These are phyloP conservation scores for Paradoxurus hermaphroditus DNA, from an alignment of 2,113 vertebrate species.

Conservation along the genomic window DNA sequence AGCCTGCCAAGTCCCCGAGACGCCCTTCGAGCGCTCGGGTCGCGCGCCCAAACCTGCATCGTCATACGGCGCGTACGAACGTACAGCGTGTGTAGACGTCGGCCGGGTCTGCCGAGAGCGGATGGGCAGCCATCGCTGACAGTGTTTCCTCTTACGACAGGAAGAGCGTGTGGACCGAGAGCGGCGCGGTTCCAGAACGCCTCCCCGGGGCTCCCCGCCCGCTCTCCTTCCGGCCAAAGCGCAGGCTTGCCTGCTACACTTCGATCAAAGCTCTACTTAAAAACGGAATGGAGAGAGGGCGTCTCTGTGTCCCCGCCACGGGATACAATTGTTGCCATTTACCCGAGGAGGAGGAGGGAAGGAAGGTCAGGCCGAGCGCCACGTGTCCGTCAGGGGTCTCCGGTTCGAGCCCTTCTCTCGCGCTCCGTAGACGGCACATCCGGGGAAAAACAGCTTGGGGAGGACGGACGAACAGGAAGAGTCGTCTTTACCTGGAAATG, in stretches of 20 bases:
- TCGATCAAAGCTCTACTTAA: background rate
- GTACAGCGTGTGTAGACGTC: fast-evolving
- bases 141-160: fast-evolving
- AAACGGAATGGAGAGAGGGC: background rate
- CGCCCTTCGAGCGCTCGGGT: fast-evolving
- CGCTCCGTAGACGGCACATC: background rate
- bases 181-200: fast-evolving
- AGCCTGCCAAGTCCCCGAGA: background rate
- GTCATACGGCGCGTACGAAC: fast-evolving
- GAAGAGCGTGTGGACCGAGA: background rate
- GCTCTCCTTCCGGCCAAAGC: background rate
- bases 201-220: fast-evolving
- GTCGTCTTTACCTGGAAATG: constrained; percentile 31
- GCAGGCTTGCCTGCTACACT: background rate
- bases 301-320: background rate
- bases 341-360: background rate
- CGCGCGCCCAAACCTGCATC: background rate
- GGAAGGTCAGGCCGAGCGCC: background rate
- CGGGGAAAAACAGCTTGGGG: background rate
- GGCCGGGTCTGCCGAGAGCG: background rate
- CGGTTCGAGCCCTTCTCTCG: background rate
- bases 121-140: background rate
- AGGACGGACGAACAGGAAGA: background rate
- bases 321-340: background rate
- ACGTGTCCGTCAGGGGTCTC: background rate